Evolutionary conservation across 1,140 invertebrate genomes (phyloP).

Genomic region (Drosophila kohkoa): DNA sequence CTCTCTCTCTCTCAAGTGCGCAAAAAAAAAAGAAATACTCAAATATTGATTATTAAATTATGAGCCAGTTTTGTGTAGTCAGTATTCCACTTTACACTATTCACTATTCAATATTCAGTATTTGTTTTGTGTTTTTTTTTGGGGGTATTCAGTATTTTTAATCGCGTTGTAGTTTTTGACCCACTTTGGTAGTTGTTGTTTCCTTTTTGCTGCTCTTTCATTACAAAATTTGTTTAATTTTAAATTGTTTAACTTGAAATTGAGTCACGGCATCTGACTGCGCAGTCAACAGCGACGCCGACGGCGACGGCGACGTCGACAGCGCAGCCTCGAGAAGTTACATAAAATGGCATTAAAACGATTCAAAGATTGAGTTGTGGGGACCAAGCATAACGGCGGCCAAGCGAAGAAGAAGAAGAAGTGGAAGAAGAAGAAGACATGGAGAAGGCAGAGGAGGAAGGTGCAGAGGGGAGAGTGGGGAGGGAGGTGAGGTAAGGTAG

Average conservation of each 20-base stretch:
- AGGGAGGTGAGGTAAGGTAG: neutral
- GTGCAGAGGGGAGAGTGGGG: neutral
- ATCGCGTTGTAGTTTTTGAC: conserved; percentile 69
- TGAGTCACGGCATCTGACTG: conserved; percentile 63
- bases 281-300: conserved; percentile 5
- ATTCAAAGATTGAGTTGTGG: conserved; percentile 62
- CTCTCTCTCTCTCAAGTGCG: conserved; percentile 27
- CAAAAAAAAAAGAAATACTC: conserved; percentile 28
- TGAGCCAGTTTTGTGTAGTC: conserved; percentile 49
- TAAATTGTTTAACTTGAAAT: conserved; percentile 81
- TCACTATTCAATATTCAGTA: conserved; percentile 34
- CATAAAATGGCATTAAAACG: conserved; percentile 82
- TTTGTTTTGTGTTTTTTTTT: conserved; percentile 33
- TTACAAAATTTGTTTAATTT: conserved; percentile 81
- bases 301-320: conserved; percentile 12
- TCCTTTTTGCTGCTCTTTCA: conserved; percentile 64
- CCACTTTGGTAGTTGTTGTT: conserved; percentile 62
- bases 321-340: conserved; percentile 69
- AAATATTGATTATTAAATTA: conserved; percentile 67
- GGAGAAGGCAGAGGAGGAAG: neutral
- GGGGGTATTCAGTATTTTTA: conserved; percentile 56
- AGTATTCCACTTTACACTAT: conserved; percentile 25
- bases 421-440: neutral
- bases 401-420: neutral
- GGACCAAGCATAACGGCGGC: conserved; percentile 46